Conservation (phyloP, 2,113 vertebrate species). For the Poeciliopsis occidentalis region DNA sequence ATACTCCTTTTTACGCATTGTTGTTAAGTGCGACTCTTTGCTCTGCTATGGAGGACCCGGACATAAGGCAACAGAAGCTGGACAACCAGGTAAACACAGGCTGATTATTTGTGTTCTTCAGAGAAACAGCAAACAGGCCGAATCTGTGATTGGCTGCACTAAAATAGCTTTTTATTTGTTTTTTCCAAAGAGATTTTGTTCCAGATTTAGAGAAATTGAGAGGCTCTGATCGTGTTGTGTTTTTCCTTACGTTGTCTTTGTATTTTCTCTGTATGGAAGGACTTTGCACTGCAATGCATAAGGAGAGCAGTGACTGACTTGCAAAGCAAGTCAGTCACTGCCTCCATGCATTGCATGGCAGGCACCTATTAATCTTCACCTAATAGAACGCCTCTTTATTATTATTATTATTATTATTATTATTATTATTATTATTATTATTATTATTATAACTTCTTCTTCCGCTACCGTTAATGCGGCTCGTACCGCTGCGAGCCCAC, state of each 20-base stretch:
- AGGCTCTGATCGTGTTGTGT: neutral
- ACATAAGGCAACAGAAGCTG: conserved; percentile 80
- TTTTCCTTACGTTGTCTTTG: neutral
- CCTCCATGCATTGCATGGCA: too few species aligned
- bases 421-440: too few species aligned
- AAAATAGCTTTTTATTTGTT: neutral
- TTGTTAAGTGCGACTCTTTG: neutral
- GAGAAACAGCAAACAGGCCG: too few species aligned
- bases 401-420: too few species aligned
- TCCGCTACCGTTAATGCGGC: too few species aligned
- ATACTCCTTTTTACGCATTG: neutral
- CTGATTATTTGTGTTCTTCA: neutral
- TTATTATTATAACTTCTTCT: too few species aligned
- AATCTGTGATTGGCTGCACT: neutral
- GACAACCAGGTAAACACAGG: conserved; percentile 77
- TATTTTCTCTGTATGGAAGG: neutral
- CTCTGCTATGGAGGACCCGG: conserved; percentile 74
- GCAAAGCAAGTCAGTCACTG: too few species aligned
- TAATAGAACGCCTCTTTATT: too few species aligned
- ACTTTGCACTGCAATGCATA: neutral
- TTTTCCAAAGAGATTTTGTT: neutral
- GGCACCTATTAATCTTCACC: too few species aligned
- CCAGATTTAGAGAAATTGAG: neutral
- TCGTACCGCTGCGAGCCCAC: too few species aligned
- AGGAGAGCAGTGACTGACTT: too few species aligned